Percentiles rank a stretch among this genome's conserved stretches.
Evolutionary conservation across 2,113 vertebrate genomes (phyloP).

Genomic region (Sterrhoptilus dennistouni): DNA sequence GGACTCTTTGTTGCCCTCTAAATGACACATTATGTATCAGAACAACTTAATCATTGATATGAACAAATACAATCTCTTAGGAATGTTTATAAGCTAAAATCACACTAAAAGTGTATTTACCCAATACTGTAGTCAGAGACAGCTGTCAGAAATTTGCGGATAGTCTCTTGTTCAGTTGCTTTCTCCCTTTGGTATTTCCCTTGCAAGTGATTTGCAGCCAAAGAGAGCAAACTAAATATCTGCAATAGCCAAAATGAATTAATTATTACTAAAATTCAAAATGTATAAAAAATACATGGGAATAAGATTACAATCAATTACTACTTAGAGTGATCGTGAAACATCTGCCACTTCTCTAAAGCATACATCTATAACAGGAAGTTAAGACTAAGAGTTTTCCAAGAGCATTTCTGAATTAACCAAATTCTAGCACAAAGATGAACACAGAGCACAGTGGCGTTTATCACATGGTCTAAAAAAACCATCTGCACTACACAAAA

Average conservation of each 20-base stretch:
- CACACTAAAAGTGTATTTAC: slow-evolving; percentile 67
- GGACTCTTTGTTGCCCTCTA: not conserved
- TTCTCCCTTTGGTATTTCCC: slow-evolving; percentile 28
- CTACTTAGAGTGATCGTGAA: not conserved
- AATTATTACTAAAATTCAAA: not conserved
- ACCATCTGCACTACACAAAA: not conserved
- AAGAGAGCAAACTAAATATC: slow-evolving; percentile 78
- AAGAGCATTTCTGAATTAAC: not conserved
- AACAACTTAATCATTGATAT: not conserved
- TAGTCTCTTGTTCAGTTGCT: slow-evolving; percentile 68
- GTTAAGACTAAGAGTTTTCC: not conserved
- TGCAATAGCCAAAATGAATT: slow-evolving; percentile 49
- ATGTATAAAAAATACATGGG: not conserved
- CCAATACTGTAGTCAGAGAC: slow-evolving; percentile 69
- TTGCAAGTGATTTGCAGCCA: slow-evolving; percentile 69
- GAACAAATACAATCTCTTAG: not conserved
- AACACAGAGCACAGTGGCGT: not conserved
- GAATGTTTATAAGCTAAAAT: slow-evolving; percentile 14
- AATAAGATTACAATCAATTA: not conserved
- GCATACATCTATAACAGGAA: not conserved
- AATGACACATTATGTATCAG: not conserved
- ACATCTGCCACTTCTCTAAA: not conserved
- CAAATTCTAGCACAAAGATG: not conserved
- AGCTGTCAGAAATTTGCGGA: slow-evolving; percentile 71
- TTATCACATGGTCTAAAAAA: not conserved